Evolutionary conservation across 2,113 vertebrate species (phyloP), one percentile per base, ranked within the genome.

Genomic region (Eleginops maclovinus): DNA sequence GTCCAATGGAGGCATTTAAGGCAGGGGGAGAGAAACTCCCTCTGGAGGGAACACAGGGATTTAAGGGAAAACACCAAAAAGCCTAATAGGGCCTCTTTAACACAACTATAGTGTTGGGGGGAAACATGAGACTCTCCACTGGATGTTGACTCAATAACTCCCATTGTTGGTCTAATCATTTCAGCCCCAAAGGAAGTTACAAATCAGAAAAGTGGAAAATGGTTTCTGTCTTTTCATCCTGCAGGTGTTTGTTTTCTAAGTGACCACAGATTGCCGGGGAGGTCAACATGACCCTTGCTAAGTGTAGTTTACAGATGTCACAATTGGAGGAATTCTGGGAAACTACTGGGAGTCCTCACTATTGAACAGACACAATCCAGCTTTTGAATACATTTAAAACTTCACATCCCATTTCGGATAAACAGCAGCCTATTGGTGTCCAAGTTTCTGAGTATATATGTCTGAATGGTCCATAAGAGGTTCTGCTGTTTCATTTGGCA

Each of bases 251-350:
- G 63, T 69, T 74, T 68, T 41, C 56, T 41, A 17, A 66, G 55
- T 68, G 47, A 55, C 58, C 71, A 51, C 60, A 53, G 59, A 26
- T 17, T 26, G 17, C 24, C 31, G 12, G 51, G 21, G 10, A 14
- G 19, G 50, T 62, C 67, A 81, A 76, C 63, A 73, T 65, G 56
- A 61, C 59, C 16, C 7, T 67, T 56, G 9, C 50, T 51, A 7
- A 26, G 43, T 21, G 15, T 15, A 50, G 22, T 74, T 77, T 67
- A 49, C 17, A 47, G 53, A 65, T 79, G 62, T 61, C 53, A 79
- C 66, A 61, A n/a, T 31, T 73, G 21, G 78, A 72, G 24, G 62
- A 73, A 65, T 80, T 80, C 66, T 56, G 24, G 47, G 58, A 59
- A 82, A 69, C 15, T 1, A n/a, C n/a, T n/a, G n/a, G n/a, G 43